phyloP scores from a whole-genome alignment of 1,140 invertebrate genomes.

The Ectropis grisescens region DNA sequence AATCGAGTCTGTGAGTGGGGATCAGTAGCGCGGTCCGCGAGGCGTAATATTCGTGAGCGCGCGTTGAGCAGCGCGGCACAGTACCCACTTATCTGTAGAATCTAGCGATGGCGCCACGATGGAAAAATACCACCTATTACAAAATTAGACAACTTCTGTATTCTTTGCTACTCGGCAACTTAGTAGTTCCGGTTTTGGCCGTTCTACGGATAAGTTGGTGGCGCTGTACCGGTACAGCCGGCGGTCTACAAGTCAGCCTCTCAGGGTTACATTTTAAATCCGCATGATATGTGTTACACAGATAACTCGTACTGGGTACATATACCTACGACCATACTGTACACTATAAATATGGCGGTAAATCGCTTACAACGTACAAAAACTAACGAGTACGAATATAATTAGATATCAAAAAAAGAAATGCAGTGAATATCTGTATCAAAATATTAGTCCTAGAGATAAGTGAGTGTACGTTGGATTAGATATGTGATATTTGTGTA shows the following conservation, averaged over 20 bases:
- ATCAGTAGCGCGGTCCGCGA: constrained; percentile 9
- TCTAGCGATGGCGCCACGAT: too few species aligned
- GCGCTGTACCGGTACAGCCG: too few species aligned
- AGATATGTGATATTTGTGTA: constrained; percentile 65
- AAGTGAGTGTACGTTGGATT: constrained; percentile 47
- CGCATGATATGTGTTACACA: constrained; percentile 62
- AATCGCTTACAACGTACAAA: constrained; percentile 49
- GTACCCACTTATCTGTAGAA: too few species aligned
- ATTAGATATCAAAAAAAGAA: constrained; percentile 54
- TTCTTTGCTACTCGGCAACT: too few species aligned
- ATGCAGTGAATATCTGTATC: constrained; percentile 62
- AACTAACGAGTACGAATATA: constrained; percentile 44
- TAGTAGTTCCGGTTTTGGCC: too few species aligned
- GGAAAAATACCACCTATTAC: too few species aligned
- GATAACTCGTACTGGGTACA: constrained; percentile 58
- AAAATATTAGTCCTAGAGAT: constrained; percentile 60
- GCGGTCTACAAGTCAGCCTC: constrained; percentile 42
- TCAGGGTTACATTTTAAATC: constrained; percentile 39
- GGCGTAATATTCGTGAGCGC: constrained; percentile 28
- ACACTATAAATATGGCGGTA: constrained; percentile 55
- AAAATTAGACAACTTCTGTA: too few species aligned
- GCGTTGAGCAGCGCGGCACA: constrained; percentile 43
- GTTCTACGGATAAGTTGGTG: too few species aligned
- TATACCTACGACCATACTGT: constrained; percentile 52
- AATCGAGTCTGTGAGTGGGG: constrained; percentile 29